Base-by-base conservation (phyloP, 2,797 vertebrate genomes). In the Pantherophis vulpinus region DNA sequence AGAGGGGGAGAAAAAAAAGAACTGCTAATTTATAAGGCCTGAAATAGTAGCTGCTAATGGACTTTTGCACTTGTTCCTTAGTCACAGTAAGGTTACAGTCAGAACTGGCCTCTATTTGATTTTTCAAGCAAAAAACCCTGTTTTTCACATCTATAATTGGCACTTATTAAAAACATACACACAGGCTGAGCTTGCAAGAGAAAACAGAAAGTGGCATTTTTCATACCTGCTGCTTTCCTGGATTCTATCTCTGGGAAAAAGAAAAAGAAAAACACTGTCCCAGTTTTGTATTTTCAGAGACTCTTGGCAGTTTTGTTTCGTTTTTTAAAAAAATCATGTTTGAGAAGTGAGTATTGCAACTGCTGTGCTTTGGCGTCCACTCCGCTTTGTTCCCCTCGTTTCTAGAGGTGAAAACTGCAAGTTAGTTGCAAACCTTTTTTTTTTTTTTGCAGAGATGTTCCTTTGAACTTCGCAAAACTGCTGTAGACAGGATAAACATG, bases 1-100 rank as follows among this genome's bases (percentile, higher is more conserved):
- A 90, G 58, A 1, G 11, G 10, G 61, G 27, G 6, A 7, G 1
- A 8, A 51, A 51, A 51, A 51, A 51, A 95, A 95, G 94, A 95
- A 91, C 94, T 92, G 95, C 54, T 97, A 96, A 96, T 96, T 97
- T 95, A 95, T 95, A 91, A 91, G 96, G 95, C 96, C 94, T 87
- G 96, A 96, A 97, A 96, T 94, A 97, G 97, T 95, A 96, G 95
- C 95, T 95, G 95, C 94, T 97, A 96, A 97, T 96, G 97, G 96
- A 96, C 94, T 97, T 97, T 94, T 95, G 95, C 96, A 93, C 94
- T 94, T 83, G 63, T 96, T n/a, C 96, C 95, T 60, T 94, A 95
- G 94, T 95, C 63, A 70, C 93, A 88, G 94, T 96, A 97, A 98
- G 97, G 97, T 97, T 96, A 95, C 18, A 54, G 93, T 95, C 96